These are phyloP conservation scores for Otolemur garnettii DNA, from an alignment of 2,113 vertebrate genomes.

Conservation along the genomic window DNA sequence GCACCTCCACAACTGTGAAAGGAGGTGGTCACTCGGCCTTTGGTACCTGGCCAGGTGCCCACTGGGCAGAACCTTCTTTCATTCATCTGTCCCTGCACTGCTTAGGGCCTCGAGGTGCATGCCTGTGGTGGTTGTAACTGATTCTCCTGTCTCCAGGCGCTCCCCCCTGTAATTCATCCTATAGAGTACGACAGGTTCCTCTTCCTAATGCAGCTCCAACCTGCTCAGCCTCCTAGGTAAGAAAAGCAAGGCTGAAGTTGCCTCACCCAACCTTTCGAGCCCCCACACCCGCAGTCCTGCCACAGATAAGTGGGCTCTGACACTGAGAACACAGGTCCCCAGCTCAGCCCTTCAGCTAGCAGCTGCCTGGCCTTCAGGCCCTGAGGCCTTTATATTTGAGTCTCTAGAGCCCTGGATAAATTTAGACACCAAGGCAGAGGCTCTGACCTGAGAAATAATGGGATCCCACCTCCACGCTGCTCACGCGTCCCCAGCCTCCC, in stretches of 20 bases:
- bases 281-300: accelerated
- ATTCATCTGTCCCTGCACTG: neutral
- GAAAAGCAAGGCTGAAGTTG: neutral
- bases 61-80: neutral
- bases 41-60: neutral
- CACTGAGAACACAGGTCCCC: neutral
- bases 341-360: neutral
- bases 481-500: neutral
- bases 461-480: accelerated
- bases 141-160: neutral
- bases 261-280: neutral
- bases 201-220: neutral
- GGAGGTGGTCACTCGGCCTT: neutral
- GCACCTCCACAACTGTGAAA: accelerated
- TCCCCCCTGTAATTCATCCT: neutral
- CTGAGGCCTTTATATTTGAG: neutral
- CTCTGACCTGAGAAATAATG: neutral
- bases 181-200: no score
- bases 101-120: neutral
- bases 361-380: accelerated
- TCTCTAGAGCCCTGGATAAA: neutral
- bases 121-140: neutral
- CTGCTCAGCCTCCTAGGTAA: neutral
- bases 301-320: accelerated
- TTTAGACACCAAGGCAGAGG: neutral